Evolutionary conservation across 1,140 invertebrate genomes (phyloP), one percentile per base, ranked within the genome.

Genomic region (Vanessa atalanta): DNA sequence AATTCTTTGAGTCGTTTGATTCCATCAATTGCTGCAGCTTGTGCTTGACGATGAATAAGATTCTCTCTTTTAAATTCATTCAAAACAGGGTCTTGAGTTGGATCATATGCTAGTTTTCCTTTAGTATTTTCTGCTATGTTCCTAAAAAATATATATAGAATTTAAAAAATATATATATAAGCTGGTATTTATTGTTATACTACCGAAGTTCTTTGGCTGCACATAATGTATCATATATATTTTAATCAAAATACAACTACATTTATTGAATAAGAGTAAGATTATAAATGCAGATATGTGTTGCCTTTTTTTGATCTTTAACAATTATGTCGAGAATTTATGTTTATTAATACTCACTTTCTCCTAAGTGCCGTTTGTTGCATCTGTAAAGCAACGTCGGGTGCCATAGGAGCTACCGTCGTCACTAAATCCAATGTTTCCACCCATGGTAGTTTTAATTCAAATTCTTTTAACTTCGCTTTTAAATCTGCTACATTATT

Each of bases 61-160:
- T 97, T 97, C 93, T 99, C 98, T 55, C 98, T 93, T 86, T 97
- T 96, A 83, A 99, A 99, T 88, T 99, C 98, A 94, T 99, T 97
- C n/a, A 98, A 87, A 0, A 97, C 95, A 3, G 96, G 95, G 93
- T 98, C 97, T 65, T 97, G 95, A 3, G 94, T 93, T 1, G 95
- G 93, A 8, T 94, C 90, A 76, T 94, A 95, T 66, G 95, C 93
- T 47, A 94, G 93, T 57, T 95, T 92, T 77, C 96, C 96, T 80
- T 94, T 95, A 77, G 95, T 96, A 60, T 96, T 96, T 84, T 95
- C 92, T 79, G 90, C 84, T 68, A 93, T 77, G 75, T 93, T 93
- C 68, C 93, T 93, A 72, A 20, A 43, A 43, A 43, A 43, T 43
- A 43, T 43, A 11, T 60, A 51, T 48, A 47, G n/a, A 51, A 7